Percentiles rank a stretch among this genome's conserved stretches.
Evolutionary conservation across 1,140 invertebrate genomes (phyloP).

Genomic region (Batillaria attramentaria): DNA sequence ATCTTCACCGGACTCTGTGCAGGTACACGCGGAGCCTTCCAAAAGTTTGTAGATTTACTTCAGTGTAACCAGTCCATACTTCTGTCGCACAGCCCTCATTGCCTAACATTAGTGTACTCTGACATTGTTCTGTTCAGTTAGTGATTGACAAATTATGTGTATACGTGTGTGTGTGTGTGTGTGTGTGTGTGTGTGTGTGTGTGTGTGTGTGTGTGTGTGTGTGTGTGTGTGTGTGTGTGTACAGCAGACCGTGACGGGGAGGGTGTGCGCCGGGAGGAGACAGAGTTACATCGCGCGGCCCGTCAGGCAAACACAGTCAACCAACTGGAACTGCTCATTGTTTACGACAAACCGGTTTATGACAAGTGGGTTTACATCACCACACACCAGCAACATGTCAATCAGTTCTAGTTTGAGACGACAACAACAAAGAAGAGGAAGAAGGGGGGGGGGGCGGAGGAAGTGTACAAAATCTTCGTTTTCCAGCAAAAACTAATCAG

Average conservation of each 20-base stretch:
- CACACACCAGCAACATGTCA: not conserved
- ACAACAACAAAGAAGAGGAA: not conserved
- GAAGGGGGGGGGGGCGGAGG: not conserved
- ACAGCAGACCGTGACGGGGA: no score
- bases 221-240: no score
- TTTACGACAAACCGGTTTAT: no score
- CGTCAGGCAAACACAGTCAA: no score
- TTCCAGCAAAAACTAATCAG: not conserved
- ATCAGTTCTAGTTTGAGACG: not conserved
- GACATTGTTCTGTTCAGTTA: not conserved
- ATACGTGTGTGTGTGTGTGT: not conserved
- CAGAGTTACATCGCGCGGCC: no score
- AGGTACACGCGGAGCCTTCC: not conserved
- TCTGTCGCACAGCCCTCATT: not conserved
- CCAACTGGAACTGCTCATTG: no score
- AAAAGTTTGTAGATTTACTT: not conserved
- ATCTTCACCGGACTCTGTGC: not conserved
- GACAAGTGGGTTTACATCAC: no score
- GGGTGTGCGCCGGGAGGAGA: no score
- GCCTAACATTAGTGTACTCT: not conserved
- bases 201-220: not conserved
- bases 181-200: not conserved
- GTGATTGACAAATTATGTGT: not conserved
- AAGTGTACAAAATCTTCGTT: not conserved
- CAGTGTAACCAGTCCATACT: not conserved